Percentiles rank a stretch among this genome's conserved stretches.
phyloP scores from a whole-genome alignment of 2,797 vertebrate genomes.

The Sarcophilus harrisii region DNA sequence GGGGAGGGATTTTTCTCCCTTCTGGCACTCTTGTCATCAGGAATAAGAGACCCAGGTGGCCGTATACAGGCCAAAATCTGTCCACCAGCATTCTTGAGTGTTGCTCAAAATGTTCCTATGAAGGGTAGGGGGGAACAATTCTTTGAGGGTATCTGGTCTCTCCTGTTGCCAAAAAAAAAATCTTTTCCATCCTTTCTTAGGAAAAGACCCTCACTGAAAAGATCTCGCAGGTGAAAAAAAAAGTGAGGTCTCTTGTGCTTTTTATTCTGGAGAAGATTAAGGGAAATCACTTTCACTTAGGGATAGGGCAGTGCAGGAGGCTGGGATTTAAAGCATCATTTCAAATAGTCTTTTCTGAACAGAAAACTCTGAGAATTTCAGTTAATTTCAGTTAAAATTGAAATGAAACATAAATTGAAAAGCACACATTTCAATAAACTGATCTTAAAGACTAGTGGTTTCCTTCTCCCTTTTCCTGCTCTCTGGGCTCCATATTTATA shows the following conservation, averaged over 20 bases:
- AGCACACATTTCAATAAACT: conserved; percentile 81
- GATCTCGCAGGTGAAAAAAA: neutral
- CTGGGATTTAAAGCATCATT: neutral
- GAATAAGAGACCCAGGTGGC: neutral
- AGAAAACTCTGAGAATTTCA: neutral
- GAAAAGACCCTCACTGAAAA: neutral
- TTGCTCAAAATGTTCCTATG: neutral
- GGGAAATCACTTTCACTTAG: conserved; percentile 47
- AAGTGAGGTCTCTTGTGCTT: rapidly evolving
- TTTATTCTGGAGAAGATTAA: rapidly evolving
- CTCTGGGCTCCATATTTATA: conserved; percentile 77
- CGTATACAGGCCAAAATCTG: neutral
- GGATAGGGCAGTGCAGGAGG: neutral
- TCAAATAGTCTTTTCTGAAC: conserved; percentile 39
- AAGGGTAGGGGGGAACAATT: neutral
- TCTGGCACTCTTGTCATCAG: neutral
- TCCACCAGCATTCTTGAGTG: neutral
- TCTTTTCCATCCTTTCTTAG: neutral
- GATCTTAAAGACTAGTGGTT: conserved; percentile 78
- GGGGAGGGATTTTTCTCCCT: neutral
- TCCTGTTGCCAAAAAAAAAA: neutral
- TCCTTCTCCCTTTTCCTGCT: conserved; percentile 15
- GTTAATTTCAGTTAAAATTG: conserved; percentile 51
- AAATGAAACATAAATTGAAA: conserved; percentile 75
- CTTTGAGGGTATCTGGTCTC: neutral